phyloP scores from a whole-genome alignment of 2,888 invertebrate species.

The Cheilosia impressa region DNA sequence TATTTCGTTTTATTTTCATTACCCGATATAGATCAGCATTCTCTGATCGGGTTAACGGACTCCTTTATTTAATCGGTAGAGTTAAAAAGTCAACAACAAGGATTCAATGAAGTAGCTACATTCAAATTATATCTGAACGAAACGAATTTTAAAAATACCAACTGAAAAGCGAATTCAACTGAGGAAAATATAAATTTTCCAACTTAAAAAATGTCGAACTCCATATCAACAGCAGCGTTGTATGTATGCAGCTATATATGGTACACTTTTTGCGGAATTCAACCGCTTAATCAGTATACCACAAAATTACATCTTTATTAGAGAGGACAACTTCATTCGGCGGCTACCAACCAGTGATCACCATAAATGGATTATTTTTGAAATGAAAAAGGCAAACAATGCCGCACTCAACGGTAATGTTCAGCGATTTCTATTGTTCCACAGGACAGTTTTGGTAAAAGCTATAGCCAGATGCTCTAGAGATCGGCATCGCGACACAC shows the following conservation, averaged over 20 bases:
- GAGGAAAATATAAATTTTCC: no score
- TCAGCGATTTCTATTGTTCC: conserved; percentile 73
- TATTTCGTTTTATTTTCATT: no score
- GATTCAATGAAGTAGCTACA: no score
- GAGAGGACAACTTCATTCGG: conserved; percentile 65
- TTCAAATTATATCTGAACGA: no score
- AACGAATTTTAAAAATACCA: no score
- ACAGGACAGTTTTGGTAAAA: conserved; percentile 58
- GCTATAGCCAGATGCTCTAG: conserved; percentile 40
- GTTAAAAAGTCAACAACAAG: no score
- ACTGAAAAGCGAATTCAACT: no score
- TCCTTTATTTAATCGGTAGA: no score
- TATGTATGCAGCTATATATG: neutral
- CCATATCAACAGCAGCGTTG: neutral
- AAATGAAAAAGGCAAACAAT: conserved; percentile 70
- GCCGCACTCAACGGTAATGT: conserved; percentile 70
- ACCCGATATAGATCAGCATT: no score
- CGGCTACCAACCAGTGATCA: conserved; percentile 29
- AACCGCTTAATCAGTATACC: conserved; percentile 31
- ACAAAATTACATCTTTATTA: conserved; percentile 73
- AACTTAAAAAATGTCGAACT: no score
- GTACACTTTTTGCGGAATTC: conserved; percentile 21
- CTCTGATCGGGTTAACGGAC: no score
- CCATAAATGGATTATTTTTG: conserved; percentile 70
- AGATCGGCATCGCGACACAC: conserved; percentile 65